phyloP scores from a whole-genome alignment of 2,888 invertebrate genomes.

The Zonitis immaculata region DNA sequence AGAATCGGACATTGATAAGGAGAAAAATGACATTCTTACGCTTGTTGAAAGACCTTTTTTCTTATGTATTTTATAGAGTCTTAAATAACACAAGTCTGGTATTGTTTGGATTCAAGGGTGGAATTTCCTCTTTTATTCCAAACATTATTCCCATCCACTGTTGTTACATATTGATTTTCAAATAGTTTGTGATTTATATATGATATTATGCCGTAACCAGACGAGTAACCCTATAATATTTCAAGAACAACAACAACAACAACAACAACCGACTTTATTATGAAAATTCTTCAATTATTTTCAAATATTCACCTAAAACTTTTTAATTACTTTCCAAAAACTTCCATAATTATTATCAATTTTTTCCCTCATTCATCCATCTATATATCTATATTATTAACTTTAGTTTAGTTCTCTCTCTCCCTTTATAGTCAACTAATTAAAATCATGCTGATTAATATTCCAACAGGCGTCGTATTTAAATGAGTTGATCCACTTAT shows the following conservation, averaged over 20 bases:
- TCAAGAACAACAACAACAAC: background rate
- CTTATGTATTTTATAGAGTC: constrained; percentile 8
- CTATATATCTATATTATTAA: background rate
- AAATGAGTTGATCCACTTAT: constrained; percentile 27
- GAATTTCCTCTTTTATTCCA: background rate
- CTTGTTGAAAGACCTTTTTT: background rate
- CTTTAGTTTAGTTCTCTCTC: background rate
- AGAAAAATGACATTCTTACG: background rate
- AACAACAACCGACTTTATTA: background rate
- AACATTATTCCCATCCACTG: background rate
- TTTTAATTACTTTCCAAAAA: constrained; percentile 1
- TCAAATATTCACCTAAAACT: background rate
- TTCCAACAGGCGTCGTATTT: constrained; percentile 20
- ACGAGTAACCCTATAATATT: too few relatives aligned
- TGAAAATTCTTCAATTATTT: background rate
- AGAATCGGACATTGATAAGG: background rate
- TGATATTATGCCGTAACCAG: background rate
- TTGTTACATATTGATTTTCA: constrained; percentile 5
- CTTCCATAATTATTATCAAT: background rate
- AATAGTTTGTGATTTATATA: constrained; percentile 6
- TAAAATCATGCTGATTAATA: constrained; percentile 16
- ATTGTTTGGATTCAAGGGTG: background rate
- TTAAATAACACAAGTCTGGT: constrained; percentile 7
- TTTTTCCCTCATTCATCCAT: background rate
- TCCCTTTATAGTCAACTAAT: background rate